Percentiles rank a stretch among this genome's conserved stretches.
Conservation (phyloP, 2,113 vertebrate genomes). For the Capricornis sumatraensis region DNA sequence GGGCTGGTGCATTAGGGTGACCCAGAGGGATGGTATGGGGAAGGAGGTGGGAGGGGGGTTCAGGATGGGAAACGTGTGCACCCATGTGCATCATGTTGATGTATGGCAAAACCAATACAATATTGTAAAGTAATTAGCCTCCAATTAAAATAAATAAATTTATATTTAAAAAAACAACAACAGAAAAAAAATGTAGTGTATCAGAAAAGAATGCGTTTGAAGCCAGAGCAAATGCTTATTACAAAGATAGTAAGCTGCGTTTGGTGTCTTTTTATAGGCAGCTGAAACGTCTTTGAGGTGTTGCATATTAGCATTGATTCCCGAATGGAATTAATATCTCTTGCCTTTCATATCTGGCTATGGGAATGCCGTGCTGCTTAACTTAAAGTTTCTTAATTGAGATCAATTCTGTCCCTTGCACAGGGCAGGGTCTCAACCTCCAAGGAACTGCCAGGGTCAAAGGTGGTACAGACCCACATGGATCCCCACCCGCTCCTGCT, state of each 20-base stretch:
- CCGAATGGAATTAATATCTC: background rate
- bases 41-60: too few relatives aligned
- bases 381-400: background rate
- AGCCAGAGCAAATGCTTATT: background rate
- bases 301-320: background rate
- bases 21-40: too few relatives aligned
- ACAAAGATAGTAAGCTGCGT: background rate
- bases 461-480: background rate
- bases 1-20: too few relatives aligned
- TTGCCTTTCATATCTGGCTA: background rate
- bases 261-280: background rate
- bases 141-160: too few relatives aligned
- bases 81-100: too few relatives aligned
- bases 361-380: background rate
- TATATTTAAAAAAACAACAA: too few relatives aligned
- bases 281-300: background rate
- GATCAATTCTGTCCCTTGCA: background rate
- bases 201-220: background rate
- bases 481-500: background rate
- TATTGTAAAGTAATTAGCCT: too few relatives aligned
- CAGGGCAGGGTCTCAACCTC: background rate
- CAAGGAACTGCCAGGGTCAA: background rate
- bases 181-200: background rate
- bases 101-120: too few relatives aligned
- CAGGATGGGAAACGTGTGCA: too few relatives aligned